Conservation (phyloP, 1,140 invertebrate species). For the Brachionus manjavacas region DNA sequence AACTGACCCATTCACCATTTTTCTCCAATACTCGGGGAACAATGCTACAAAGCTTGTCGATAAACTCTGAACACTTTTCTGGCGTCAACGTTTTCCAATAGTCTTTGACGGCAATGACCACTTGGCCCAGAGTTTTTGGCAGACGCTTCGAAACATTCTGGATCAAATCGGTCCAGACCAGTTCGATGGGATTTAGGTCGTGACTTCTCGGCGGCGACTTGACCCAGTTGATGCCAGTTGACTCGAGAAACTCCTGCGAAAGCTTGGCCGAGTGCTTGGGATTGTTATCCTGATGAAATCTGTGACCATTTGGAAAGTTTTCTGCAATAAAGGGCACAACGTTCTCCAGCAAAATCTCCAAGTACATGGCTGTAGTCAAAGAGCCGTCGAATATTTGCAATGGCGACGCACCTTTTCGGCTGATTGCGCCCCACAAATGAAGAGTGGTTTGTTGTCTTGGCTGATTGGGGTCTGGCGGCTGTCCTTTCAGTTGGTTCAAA, state of each 20-base stretch:
- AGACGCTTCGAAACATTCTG: slow-evolving; percentile 34
- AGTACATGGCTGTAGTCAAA: slow-evolving; percentile 35
- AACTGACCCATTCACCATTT: slow-evolving; percentile 39
- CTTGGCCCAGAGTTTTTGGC: slow-evolving; percentile 35
- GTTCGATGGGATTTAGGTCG: slow-evolving; percentile 27
- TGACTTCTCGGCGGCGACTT: slow-evolving; percentile 34
- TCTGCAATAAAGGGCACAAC: slow-evolving; percentile 36
- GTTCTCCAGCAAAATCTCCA: slow-evolving; percentile 30
- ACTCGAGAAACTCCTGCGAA: slow-evolving; percentile 39
- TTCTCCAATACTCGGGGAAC: slow-evolving; percentile 25
- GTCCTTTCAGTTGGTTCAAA: slow-evolving; percentile 33
- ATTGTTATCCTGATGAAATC: slow-evolving; percentile 39
- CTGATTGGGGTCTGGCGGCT: slow-evolving; percentile 15
- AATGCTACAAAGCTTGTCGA: slow-evolving; percentile 33
- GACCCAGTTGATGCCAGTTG: slow-evolving; percentile 36
- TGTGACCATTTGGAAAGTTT: slow-evolving; percentile 32
- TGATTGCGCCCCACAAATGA: slow-evolving; percentile 34
- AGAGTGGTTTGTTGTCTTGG: slow-evolving; percentile 34
- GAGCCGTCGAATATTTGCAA: slow-evolving; percentile 35
- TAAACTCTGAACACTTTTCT: slow-evolving; percentile 39
- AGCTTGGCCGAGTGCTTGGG: slow-evolving; percentile 37
- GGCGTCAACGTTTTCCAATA: slow-evolving; percentile 39
- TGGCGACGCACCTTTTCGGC: slow-evolving; percentile 37
- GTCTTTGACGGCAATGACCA: slow-evolving; percentile 32
- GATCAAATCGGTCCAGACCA: slow-evolving; percentile 39